A percentile compares a stretch with the other conserved stretches of the same genome.
These are phyloP conservation scores for Smithornis capensis DNA, from an alignment of 2,113 vertebrate genomes.

Conservation along the genomic window DNA sequence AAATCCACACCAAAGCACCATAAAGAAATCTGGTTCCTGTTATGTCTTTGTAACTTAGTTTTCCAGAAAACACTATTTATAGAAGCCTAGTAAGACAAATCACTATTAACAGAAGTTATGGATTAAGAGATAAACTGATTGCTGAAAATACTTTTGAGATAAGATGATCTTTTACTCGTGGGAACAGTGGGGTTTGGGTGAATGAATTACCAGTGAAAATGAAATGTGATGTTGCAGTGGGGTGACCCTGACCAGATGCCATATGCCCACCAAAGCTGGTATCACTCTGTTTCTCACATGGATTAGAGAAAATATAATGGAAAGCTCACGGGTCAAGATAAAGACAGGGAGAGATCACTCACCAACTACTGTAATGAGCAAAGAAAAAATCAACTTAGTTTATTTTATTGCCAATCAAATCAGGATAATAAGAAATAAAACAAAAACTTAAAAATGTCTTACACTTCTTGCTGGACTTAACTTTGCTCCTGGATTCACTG, in stretches of 20 bases:
- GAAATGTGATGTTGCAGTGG: background rate
- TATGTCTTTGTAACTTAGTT: background rate
- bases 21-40: background rate
- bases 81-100: background rate
- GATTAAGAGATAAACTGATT: background rate
- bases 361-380: too few species aligned
- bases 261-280: background rate
- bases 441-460: background rate
- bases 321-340: background rate
- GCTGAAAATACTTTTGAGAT: background rate
- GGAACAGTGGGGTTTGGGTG: rapidly evolving
- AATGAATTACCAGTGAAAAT: background rate
- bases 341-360: background rate
- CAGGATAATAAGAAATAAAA: background rate
- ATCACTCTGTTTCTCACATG: background rate
- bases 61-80: background rate
- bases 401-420: background rate
- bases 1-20: background rate
- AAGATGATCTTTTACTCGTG: background rate
- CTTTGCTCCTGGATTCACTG: background rate
- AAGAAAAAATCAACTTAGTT: background rate
- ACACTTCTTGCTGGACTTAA: background rate
- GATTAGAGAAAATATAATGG: background rate
- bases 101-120: background rate
- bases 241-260: background rate